Conservation (phyloP, 2,113 vertebrate genomes). For the Clarias gariepinus region DNA sequence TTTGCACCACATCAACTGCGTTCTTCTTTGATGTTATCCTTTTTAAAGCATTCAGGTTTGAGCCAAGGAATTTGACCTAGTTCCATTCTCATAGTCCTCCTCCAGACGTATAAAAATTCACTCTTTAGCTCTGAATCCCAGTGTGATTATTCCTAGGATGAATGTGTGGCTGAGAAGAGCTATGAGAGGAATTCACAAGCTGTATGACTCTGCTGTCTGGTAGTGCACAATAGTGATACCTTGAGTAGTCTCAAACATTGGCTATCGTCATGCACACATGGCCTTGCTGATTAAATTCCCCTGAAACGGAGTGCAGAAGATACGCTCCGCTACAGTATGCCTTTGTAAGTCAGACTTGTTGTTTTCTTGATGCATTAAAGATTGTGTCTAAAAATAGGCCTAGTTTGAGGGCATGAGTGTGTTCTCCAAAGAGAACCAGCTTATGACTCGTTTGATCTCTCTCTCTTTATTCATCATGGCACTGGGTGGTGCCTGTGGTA, state of each 20-base stretch:
- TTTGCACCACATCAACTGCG: neutral
- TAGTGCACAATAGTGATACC: neutral
- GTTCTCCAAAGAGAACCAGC: neutral
- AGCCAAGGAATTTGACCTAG: slow-evolving; percentile 32
- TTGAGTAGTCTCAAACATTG: slow-evolving; percentile 47
- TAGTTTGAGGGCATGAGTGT: neutral
- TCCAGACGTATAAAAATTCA: slow-evolving; percentile 3
- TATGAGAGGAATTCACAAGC: slow-evolving; percentile 34
- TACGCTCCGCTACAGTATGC: neutral
- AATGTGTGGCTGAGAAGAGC: slow-evolving; percentile 23
- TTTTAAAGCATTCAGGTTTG: slow-evolving; percentile 7
- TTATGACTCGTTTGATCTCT: neutral
- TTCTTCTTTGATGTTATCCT: neutral
- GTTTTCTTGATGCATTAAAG: neutral
- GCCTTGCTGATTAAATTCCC: slow-evolving; percentile 44
- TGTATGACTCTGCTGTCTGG: neutral
- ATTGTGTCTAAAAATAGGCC: neutral
- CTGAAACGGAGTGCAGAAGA: neutral
- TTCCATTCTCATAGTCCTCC: slow-evolving; percentile 19
- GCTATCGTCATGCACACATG: slow-evolving; percentile 36
- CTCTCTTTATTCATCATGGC: neutral
- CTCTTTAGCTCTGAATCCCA: neutral
- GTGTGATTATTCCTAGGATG: slow-evolving; percentile 15
- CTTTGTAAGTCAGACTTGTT: neutral
- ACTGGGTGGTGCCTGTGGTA: neutral